Evolutionary conservation across 2,113 vertebrate genomes (phyloP), one percentile per base, ranked within the genome.

Genomic region (Periophthalmodon schlosseri): DNA sequence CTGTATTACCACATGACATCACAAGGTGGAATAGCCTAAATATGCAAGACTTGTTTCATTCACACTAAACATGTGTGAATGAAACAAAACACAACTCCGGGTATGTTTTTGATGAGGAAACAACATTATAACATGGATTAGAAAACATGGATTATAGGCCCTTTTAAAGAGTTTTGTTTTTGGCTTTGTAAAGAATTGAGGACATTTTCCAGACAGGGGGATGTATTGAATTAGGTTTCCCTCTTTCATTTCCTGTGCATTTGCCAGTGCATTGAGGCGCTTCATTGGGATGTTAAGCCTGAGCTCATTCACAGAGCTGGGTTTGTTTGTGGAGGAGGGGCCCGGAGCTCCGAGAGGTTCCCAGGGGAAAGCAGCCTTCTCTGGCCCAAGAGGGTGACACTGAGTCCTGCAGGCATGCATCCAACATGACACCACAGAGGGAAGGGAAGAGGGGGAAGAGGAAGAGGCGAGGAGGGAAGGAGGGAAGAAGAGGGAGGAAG

Each of bases 321-420:
- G 72, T 76, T 81, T 78, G 72, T 72, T 74, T 73, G 74, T 49
- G n/a, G 52, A 56, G 39, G 50, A 50, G 28, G 46, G 18, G 47
- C 44, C 39, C 0, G 7, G 12, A 13, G 73, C 72, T 58, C 3
- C 72, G 75, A 75, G 70, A 72, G 73, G 73, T 89, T 84, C 83
- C 80, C 87, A 79, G 73, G 83, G 85, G 86, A 79, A 87, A 88
- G 77, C 63, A 70, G 79, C 77, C 86, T 70, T 87, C 58, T 77
- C 86, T 89, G 85, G 87, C 84, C 70, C 6, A 5, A 70, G 54
- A 81, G 49, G 68, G 72, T 83, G 80, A 86, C 81, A 88, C 78
- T 89, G 91, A 89, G 86, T 84, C 87, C 74, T 74, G 75, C 85
- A 88, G 89, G 86, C 89, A 90, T 75, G 72, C 74, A 86, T 91